Conservation (phyloP, 35 echinoderm and acorn worm genomes). For the Heliocidaris tuberculata region DNA sequence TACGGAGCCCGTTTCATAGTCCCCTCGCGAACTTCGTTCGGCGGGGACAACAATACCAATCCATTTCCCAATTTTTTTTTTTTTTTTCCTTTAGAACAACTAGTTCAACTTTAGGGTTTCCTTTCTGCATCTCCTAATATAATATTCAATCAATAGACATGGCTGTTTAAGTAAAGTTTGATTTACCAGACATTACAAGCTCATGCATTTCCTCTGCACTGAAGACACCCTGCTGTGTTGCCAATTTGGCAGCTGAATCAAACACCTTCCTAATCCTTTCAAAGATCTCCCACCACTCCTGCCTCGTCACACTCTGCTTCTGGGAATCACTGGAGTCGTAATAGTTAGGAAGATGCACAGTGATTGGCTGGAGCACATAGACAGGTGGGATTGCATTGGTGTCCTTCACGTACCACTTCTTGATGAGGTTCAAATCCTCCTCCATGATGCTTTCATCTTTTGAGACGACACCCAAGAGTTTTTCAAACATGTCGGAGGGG, state of each 20-base stretch:
- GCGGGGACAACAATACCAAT: too few relatives aligned
- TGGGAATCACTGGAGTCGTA: conserved; percentile 56
- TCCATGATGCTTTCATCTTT: background rate
- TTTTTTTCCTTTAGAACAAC: too few relatives aligned
- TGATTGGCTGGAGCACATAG: conserved; percentile 87
- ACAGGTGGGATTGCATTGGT: conserved; percentile 73
- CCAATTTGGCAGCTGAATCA: conserved; percentile 48
- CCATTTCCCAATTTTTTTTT: too few relatives aligned
- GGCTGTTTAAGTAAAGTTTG: background rate
- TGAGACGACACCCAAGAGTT: conserved; percentile 47
- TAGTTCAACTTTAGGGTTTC: background rate
- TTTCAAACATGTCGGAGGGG: conserved; percentile 61
- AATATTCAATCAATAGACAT: background rate
- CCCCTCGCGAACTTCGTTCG: too few relatives aligned
- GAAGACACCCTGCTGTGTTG: conserved; percentile 52
- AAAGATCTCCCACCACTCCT: conserved; percentile 72
- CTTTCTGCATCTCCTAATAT: background rate
- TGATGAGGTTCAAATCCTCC: conserved; percentile 48
- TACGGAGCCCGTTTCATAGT: too few relatives aligned
- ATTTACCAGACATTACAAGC: conserved; percentile 72
- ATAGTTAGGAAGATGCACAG: conserved; percentile 56
- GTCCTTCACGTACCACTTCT: conserved; percentile 77
- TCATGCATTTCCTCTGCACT: conserved; percentile 52
- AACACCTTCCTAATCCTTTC: conserved; percentile 55
- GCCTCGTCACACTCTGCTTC: conserved; percentile 45